Conservation (phyloP, 2,797 vertebrate species). For the Xerus rutilus region DNA sequence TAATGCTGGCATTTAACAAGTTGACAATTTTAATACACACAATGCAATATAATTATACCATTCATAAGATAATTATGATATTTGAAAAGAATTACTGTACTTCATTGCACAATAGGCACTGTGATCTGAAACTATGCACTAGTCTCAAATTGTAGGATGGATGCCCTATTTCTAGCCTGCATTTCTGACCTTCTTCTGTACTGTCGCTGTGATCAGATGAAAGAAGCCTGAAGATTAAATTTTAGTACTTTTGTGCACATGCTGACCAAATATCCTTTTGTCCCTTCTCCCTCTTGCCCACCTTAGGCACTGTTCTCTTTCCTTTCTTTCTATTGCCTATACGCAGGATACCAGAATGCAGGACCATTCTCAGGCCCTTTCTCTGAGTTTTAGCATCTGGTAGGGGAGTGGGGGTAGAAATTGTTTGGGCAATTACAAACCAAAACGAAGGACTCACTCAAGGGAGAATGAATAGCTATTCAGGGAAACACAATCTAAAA, state of each 20-base stretch:
- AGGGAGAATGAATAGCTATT: background rate
- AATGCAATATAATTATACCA: conserved; percentile 52
- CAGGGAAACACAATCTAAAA: background rate
- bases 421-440: background rate
- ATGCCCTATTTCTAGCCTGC: background rate
- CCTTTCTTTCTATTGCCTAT: background rate
- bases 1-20: conserved; percentile 65
- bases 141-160: background rate
- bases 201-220: background rate
- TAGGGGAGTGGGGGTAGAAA: background rate
- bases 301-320: background rate
- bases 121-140: background rate
- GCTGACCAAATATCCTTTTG: background rate
- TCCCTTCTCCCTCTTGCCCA: background rate
- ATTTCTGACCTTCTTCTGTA: conserved; percentile 6
- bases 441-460: background rate
- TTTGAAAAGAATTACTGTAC: conserved; percentile 12
- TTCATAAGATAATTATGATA: conserved; percentile 61
- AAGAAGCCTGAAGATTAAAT: conserved; percentile 8
- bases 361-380: too few relatives aligned
- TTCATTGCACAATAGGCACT: conserved; percentile 42
- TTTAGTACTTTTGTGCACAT: background rate
- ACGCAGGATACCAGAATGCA: background rate
- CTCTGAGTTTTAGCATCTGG: background rate
- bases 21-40: conserved; percentile 11